Percentiles rank a stretch among this genome's conserved stretches.
These are phyloP conservation scores for Suricata suricatta DNA, from an alignment of 2,113 vertebrate genomes.

Conservation along the genomic window DNA sequence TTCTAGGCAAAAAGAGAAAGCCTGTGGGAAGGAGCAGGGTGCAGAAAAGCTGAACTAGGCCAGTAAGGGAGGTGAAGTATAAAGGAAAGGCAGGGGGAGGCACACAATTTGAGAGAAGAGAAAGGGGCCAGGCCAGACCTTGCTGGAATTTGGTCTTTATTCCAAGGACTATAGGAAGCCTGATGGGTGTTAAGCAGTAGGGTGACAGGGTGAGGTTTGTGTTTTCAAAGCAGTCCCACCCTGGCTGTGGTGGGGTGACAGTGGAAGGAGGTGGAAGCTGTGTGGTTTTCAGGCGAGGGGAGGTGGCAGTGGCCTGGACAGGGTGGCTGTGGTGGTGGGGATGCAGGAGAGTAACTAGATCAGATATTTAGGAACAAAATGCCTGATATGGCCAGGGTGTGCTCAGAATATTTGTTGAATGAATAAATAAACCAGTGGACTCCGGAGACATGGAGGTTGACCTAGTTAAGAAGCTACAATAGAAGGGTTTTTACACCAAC, in stretches of 20 bases:
- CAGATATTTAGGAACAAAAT: background rate
- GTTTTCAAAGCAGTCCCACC: background rate
- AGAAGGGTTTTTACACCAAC: background rate
- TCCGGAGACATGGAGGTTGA: background rate
- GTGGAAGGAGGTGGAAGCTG: background rate
- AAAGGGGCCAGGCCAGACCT: background rate
- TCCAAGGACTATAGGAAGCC: background rate
- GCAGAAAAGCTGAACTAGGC: background rate
- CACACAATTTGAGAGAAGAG: background rate
- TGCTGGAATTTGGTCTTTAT: background rate
- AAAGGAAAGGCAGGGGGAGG: background rate
- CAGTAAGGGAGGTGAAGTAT: background rate
- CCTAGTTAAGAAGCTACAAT: background rate
- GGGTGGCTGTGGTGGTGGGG: background rate
- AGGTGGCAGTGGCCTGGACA: background rate
- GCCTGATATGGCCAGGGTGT: background rate
- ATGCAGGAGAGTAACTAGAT: background rate
- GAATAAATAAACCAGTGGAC: background rate
- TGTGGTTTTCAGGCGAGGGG: background rate
- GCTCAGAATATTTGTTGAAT: background rate
- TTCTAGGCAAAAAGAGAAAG: background rate
- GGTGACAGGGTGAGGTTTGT: background rate
- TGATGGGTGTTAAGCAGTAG: background rate
- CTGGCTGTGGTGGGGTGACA: background rate
- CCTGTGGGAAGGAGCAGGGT: background rate